Evolutionary conservation across 2,113 vertebrate genomes (phyloP), one percentile per base, ranked within the genome.

Genomic region (Heterotilapia buettikoferi): DNA sequence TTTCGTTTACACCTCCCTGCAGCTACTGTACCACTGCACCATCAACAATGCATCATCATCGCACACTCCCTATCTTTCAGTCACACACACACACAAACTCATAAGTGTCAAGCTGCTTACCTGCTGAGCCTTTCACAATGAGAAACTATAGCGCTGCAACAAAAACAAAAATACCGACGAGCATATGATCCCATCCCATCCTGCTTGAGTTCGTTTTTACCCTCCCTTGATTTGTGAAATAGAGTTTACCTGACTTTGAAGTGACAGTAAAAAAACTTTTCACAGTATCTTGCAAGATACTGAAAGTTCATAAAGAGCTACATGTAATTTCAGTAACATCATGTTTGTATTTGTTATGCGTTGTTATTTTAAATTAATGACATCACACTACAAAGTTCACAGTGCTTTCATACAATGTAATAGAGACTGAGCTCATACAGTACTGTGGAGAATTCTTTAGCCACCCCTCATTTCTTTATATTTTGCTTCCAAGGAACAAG

Each of bases 211-310:
- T 63, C 3, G 2, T 31, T 66, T 82, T 66, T 68, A 43, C 56
- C 47, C 84, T 84, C 50, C 84, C 85, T 84, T 86, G 76, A 84
- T 66, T 90, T 92, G 83, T 53, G 78, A 87, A 87, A 80, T 90
- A 38, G 50, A 50, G 14, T 86, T 83, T 76, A 71, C 1, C 40
- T 26, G 16, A 26, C 68, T 83, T 73, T 88, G 80, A 90, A 88
- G n/a, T 19, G 11, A 54, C 47, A 73, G 11, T 1, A 40, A 52
- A 68, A 82, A 33, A 29, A 0, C 33, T 4, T 63, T 36, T 40
- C 50, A 5, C 19, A 80, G 50, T 24, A 36, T 38, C 5, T 29
- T 16, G 19, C 38, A 57, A 79, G 29, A 43, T n/a, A 66, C n/a
- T 83, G 19, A 50, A 50, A 19, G 43, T 76, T 78, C 45, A 50